Conservation (phyloP, 2,888 invertebrate genomes). For the Cheilosia grossa region DNA sequence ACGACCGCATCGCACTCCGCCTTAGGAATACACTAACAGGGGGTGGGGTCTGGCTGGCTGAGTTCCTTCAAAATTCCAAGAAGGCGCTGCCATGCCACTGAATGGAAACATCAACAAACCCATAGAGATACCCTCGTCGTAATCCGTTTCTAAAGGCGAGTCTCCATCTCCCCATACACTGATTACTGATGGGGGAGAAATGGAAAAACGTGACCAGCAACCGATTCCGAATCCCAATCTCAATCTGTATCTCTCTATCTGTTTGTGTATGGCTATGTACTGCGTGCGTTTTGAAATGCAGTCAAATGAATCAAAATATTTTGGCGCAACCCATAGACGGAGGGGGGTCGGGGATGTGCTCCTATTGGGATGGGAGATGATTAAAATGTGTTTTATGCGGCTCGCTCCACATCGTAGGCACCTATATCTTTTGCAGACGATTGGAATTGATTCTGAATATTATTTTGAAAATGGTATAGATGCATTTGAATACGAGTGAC, state of each 20-base stretch:
- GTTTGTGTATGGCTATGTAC: background rate
- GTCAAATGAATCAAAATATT: conserved; percentile 65
- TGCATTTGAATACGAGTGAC: background rate
- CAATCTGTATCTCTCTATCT: conserved; percentile 28
- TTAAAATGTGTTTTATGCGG: conserved; percentile 37
- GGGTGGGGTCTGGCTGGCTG: background rate
- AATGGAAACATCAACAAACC: conserved; percentile 59
- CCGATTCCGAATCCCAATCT: conserved; percentile 1
- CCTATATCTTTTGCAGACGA: background rate
- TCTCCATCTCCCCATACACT: background rate
- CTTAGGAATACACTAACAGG: conserved; percentile 14
- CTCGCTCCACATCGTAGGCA: background rate
- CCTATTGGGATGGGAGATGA: conserved; percentile 33
- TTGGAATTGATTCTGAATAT: conserved; percentile 19
- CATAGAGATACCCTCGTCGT: conserved; percentile 10
- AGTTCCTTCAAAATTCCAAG: conserved; percentile 54
- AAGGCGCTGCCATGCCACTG: conserved; percentile 17
- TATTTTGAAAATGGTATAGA: conserved; percentile 16
- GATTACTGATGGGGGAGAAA: background rate
- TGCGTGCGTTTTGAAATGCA: conserved; percentile 47
- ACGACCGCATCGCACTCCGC: conserved; percentile 16
- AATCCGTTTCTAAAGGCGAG: conserved; percentile 45
- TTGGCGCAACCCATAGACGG: conserved; percentile 46
- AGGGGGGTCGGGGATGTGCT: background rate
- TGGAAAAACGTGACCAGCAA: conserved; percentile 61